Percentiles rank a stretch among this genome's conserved stretches.
phyloP scores from a whole-genome alignment of 2,113 vertebrate genomes.

The Protobothrops mucrosquamatus region DNA sequence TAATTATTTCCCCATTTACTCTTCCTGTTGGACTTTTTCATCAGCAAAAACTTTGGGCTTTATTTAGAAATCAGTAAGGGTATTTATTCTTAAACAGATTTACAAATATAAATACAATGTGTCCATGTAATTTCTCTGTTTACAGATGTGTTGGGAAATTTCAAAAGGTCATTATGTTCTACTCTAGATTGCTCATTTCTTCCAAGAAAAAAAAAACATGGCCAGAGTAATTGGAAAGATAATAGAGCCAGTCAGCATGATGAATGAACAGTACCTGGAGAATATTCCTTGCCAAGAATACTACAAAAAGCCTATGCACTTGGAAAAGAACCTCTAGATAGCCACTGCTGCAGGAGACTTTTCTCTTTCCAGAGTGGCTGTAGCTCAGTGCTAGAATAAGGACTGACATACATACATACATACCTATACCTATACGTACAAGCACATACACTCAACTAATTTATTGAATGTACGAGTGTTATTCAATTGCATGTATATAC shows the following conservation, averaged over 20 bases:
- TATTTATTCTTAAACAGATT: not conserved
- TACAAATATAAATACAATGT: not conserved
- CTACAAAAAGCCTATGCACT: no score
- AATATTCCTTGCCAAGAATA: not conserved
- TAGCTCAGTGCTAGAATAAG: fast-evolving
- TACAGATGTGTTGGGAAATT: not conserved
- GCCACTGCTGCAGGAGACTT: not conserved
- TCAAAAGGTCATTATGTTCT: not conserved
- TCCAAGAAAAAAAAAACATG: not conserved
- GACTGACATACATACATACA: not conserved
- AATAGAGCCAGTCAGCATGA: not conserved
- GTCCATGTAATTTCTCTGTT: not conserved
- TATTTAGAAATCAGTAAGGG: not conserved
- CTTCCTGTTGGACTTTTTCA: not conserved
- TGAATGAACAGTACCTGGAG: not conserved
- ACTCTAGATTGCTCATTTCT: not conserved
- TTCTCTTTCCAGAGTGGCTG: not conserved
- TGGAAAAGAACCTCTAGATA: not conserved
- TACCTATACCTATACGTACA: not conserved
- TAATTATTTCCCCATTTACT: not conserved
- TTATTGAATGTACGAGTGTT: not conserved
- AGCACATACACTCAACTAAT: not conserved
- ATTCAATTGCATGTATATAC: not conserved
- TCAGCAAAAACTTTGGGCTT: not conserved
- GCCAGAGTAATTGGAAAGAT: not conserved